These are phyloP conservation scores for Sminthurides aquaticus DNA, from an alignment of 2,888 invertebrate genomes.

Conservation along the genomic window DNA sequence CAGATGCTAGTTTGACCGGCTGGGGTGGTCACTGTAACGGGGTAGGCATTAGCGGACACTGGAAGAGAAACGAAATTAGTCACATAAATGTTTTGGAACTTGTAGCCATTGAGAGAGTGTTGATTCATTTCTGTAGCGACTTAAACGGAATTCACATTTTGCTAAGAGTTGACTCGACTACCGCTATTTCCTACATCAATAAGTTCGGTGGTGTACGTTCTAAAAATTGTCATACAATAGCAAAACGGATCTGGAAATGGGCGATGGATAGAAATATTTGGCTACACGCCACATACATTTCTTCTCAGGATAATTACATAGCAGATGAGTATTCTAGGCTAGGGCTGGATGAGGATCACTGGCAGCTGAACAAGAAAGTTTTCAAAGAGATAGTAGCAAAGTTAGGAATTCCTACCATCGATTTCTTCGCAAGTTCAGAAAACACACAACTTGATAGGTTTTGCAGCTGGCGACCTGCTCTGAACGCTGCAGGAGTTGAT, in stretches of 20 bases:
- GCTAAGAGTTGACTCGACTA: constrained; percentile 11
- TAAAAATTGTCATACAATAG: constrained; percentile 4
- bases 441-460: constrained; percentile 21
- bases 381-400: background rate
- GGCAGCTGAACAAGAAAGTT: constrained; percentile 2
- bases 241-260: constrained; percentile 21
- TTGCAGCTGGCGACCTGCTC: constrained; percentile 23
- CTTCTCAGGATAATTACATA: constrained; percentile 10
- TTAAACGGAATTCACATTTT: background rate
- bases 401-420: constrained; percentile 21
- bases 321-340: constrained; percentile 19
- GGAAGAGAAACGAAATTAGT: background rate
- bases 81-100: constrained; percentile 14
- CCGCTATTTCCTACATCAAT: constrained; percentile 24
- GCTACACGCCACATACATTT: constrained; percentile 23
- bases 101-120: background rate
- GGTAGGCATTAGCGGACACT: background rate
- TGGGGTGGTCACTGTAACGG: background rate
- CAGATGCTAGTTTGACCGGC: background rate
- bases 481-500: constrained; percentile 15
- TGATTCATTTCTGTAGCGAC: background rate
- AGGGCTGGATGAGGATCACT: constrained; percentile 15
- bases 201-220: constrained; percentile 22
- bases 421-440: constrained; percentile 25
- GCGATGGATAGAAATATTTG: constrained; percentile 16